phyloP scores from a whole-genome alignment of 2,113 vertebrate genomes.

The Nansenia antarctica region DNA sequence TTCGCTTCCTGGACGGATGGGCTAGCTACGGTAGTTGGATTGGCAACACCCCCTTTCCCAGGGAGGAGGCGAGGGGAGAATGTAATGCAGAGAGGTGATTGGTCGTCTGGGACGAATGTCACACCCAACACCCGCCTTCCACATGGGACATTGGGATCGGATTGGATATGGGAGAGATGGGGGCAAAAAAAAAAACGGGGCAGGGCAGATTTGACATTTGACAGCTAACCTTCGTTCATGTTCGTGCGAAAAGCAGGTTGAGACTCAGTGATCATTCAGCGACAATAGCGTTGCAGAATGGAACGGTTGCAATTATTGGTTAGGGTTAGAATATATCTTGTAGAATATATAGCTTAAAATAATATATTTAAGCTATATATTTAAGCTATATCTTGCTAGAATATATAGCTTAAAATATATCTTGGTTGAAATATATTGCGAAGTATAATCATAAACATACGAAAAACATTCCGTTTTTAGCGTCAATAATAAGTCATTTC shows the following conservation, averaged over 20 bases:
- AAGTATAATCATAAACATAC: background rate
- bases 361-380: background rate
- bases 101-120: conserved; percentile 9
- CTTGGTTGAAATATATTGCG: background rate
- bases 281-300: too few relatives aligned
- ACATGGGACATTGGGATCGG: conserved; percentile 4
- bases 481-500: background rate
- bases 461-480: too few relatives aligned
- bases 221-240: too few relatives aligned
- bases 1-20: too few relatives aligned
- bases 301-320: too few relatives aligned
- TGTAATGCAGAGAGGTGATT: background rate
- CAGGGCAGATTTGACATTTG: conserved; percentile 44
- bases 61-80: too few relatives aligned
- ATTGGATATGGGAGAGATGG: conserved; percentile 45
- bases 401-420: background rate
- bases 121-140: conserved; percentile 44
- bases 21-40: too few relatives aligned
- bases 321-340: too few relatives aligned
- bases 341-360: too few relatives aligned
- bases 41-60: too few relatives aligned
- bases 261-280: too few relatives aligned
- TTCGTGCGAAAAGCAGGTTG: too few relatives aligned
- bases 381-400: background rate
- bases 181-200: conserved; percentile 43